Percentiles rank a stretch among this genome's conserved stretches.
phyloP scores from a whole-genome alignment of 2,113 vertebrate species.

The Merops nubicus region DNA sequence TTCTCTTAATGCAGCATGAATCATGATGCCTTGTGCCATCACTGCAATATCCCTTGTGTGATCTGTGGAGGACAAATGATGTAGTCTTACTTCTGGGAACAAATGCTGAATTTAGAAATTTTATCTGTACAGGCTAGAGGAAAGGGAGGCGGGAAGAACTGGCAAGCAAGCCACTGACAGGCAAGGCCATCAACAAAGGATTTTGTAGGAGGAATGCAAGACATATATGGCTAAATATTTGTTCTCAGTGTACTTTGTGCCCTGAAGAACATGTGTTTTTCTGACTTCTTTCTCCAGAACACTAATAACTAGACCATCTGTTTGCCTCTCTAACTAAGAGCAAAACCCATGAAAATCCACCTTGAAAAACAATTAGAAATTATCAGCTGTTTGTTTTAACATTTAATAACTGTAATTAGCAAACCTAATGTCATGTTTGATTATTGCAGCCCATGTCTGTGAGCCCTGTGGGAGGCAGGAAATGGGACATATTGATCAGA shows the following conservation, averaged over 20 bases:
- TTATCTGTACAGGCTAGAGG: not conserved
- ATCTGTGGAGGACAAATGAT: not conserved
- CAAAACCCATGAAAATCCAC: constrained; percentile 37
- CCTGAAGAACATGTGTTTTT: constrained; percentile 31
- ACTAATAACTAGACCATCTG: constrained; percentile 57
- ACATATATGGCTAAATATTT: constrained; percentile 35
- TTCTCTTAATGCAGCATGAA: not conserved
- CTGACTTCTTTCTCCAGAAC: constrained; percentile 22
- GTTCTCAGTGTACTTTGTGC: constrained; percentile 8
- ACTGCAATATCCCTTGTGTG: not conserved
- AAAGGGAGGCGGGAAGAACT: not conserved
- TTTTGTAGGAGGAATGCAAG: not conserved
- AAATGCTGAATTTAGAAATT: not conserved
- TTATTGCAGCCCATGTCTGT: constrained; percentile 17
- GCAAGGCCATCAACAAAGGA: not conserved
- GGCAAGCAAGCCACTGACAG: not conserved
- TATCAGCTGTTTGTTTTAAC: constrained; percentile 54
- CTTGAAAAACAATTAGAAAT: constrained; percentile 59
- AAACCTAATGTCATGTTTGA: constrained; percentile 53
- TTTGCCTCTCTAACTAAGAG: constrained; percentile 52
- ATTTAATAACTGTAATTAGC: constrained; percentile 60
- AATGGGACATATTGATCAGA: not conserved
- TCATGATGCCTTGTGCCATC: not conserved
- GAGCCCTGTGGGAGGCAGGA: constrained; percentile 1
- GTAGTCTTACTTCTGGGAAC: not conserved